Conservation (phyloP, 1,140 invertebrate species). For the Episyrphus balteatus region DNA sequence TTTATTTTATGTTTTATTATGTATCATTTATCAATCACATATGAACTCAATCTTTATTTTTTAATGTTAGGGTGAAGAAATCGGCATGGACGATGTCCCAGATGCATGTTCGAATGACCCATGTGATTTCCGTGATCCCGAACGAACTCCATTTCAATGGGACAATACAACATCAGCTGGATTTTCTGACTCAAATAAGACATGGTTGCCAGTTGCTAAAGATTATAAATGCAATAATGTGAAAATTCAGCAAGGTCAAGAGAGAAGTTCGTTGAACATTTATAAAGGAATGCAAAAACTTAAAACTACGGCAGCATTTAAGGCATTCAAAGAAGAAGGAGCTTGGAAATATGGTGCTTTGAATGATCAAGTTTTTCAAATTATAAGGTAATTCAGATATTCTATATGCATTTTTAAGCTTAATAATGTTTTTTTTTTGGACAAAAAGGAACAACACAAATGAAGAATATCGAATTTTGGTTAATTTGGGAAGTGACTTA, state of each 20-base stretch:
- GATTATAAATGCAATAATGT: constrained; percentile 44
- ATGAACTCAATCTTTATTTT: too few species aligned
- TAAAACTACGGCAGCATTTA: constrained; percentile 22
- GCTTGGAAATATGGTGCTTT: constrained; percentile 26
- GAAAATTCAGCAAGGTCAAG: constrained; percentile 30
- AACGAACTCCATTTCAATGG: constrained; percentile 59
- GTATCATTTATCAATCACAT: too few species aligned
- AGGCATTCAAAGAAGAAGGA: constrained; percentile 18
- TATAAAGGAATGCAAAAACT: constrained; percentile 25
- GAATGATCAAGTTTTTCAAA: constrained; percentile 24
- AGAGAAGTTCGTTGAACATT: constrained; percentile 26
- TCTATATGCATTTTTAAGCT: too few species aligned
- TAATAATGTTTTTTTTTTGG: too few species aligned
- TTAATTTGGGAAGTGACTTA: constrained; percentile 23
- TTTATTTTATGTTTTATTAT: too few species aligned
- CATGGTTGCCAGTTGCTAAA: constrained; percentile 56
- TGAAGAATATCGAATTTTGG: constrained; percentile 27
- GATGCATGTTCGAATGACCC: constrained; percentile 41
- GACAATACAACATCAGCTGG: constrained; percentile 42
- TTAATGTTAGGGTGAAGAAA: constrained; percentile 75
- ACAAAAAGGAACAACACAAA: too few species aligned
- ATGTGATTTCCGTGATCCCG: constrained; percentile 42
- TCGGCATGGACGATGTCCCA: constrained; percentile 59
- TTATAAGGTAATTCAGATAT: constrained; percentile 23
- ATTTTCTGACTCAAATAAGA: constrained; percentile 46